These are phyloP conservation scores for Spongia lamella DNA, from an alignment of 37 sponge, comb jelly and placozoan species.

Conservation along the genomic window DNA sequence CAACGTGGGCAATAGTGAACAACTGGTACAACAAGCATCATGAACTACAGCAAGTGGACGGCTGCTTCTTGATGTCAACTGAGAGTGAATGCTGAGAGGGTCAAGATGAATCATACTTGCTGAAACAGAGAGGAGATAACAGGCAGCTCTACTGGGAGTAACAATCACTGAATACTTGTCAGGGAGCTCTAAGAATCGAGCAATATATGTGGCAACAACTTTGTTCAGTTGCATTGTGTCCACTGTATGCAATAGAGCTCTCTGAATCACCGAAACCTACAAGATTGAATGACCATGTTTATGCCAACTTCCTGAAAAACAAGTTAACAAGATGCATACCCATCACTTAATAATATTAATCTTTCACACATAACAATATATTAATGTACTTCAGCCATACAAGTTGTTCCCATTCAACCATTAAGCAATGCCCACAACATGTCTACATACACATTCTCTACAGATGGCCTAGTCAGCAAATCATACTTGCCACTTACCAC, in stretches of 20 bases:
- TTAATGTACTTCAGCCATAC: no score
- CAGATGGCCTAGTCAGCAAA: no score
- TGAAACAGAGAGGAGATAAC: slow-evolving; percentile 20
- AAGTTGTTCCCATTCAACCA: no score
- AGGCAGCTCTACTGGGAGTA: slow-evolving; percentile 27
- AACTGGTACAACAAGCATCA: slow-evolving; percentile 27
- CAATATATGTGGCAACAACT: background rate
- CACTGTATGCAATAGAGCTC: slow-evolving; percentile 21
- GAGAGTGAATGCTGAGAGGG: slow-evolving; percentile 26
- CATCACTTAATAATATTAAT: no score
- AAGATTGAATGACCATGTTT: background rate
- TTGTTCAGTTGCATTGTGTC: slow-evolving; percentile 5
- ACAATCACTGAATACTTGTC: slow-evolving; percentile 22
- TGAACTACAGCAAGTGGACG: slow-evolving; percentile 28
- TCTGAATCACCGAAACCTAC: slow-evolving; percentile 40
- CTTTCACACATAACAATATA: no score
- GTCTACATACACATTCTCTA: no score
- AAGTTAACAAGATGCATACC: no score
- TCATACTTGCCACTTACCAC: no score
- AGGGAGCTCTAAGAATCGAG: slow-evolving; percentile 15
- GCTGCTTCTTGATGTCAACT: background rate
- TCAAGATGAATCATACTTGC: slow-evolving; percentile 19
- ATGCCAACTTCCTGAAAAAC: no score
- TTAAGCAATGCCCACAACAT: no score
- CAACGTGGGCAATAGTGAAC: no score